Evolutionary conservation across 2,888 invertebrate species (phyloP), one percentile per base, ranked within the genome.

Genomic region (Sarcophaga caerulescens): DNA sequence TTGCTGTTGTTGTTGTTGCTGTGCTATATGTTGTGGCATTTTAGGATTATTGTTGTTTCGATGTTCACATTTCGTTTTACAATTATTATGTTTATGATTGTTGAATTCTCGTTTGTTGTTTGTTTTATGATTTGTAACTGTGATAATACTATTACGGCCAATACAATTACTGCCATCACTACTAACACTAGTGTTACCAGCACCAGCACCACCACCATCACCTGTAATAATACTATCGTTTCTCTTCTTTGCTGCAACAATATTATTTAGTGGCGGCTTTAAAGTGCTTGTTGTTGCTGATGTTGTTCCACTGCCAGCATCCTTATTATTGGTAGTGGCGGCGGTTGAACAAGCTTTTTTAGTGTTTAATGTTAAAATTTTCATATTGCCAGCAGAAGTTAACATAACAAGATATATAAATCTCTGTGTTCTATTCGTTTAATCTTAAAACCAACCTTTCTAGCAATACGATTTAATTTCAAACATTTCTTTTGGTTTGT

Each of bases 301-400:
- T 17, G 14, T 2, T 0, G 84, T 63, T 62, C 87, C 87, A n/a
- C 82, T 70, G 44, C 62, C 65, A 71, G 3, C 52, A 17, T 17
- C 63, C 19, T 63, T 35, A 2, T 35, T 35, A 35, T 35, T 71
- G 19, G 4, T n/a, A n/a, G n/a, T 62, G 17, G 63, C 47, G 45
- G 19, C 73, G 35, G 84, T 65, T 44, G 47, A 71, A 35, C 35
- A 35, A 78, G 74, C 47, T 66, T 45, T 73, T 35, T 83, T 87
- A 73, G 89, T 87, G 83, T 88, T 90, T 25, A 89, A 81, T 78
- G 90, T 87, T 89, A 91, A 89, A 82, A 91, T 91, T 88, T 92
- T 92, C 89, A 92, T 91, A 78, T 89, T 89, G 68, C 83, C 81
- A 59, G 87, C 85, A 85, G n/a, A n/a, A n/a, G 52, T 17, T 17